phyloP scores from a whole-genome alignment of 2,888 invertebrate genomes.

The Rambutsinella grinnellia region DNA sequence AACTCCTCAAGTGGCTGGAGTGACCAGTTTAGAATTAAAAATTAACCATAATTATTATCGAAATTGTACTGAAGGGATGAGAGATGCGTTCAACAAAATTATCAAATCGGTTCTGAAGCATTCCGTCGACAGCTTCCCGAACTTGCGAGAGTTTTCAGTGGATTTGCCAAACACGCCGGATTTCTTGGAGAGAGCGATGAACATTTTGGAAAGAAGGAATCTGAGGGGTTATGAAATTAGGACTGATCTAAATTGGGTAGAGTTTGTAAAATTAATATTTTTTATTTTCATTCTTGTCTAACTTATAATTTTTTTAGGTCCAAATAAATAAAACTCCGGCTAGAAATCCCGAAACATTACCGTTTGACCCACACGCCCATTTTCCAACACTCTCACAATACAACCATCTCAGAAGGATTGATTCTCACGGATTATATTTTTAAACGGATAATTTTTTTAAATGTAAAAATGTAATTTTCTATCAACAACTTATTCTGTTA shows the following conservation, averaged over 20 bases:
- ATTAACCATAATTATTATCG: conserved; percentile 22
- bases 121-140: conserved; percentile 30
- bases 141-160: neutral
- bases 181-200: neutral
- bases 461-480: too few relatives aligned
- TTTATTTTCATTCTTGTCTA: neutral
- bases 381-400: conserved; percentile 22
- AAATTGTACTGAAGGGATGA: neutral
- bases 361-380: conserved; percentile 25
- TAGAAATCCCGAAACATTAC: neutral
- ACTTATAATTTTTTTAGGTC: too few relatives aligned
- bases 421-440: too few relatives aligned
- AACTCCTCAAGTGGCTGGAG: conserved; percentile 17
- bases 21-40: conserved; percentile 29
- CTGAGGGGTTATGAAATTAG: neutral
- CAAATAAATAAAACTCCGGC: neutral
- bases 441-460: too few relatives aligned
- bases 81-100: conserved; percentile 4
- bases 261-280: conserved; percentile 5
- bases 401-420: conserved; percentile 16
- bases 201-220: neutral
- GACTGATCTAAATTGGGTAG: neutral
- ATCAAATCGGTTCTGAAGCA: conserved; percentile 25
- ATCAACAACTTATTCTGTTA: too few relatives aligned
- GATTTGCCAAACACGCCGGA: conserved; percentile 13